Percentiles rank a stretch among this genome's conserved stretches.
Evolutionary conservation across 2,888 invertebrate species (phyloP).

Genomic region (Branchinecta sandiegonensis): DNA sequence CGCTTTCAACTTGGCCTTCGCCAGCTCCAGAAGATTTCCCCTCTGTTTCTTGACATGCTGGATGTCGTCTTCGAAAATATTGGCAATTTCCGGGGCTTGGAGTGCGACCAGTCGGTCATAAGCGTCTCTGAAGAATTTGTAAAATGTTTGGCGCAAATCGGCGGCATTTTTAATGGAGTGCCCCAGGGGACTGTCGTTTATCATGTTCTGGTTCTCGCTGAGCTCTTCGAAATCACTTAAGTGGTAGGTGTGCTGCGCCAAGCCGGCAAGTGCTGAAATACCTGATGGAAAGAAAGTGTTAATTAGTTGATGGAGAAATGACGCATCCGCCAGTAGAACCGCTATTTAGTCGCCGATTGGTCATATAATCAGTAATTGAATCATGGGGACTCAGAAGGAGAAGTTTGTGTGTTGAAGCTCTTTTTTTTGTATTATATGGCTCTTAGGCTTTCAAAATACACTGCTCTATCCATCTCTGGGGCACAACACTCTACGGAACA

Average conservation of each 20-base stretch:
- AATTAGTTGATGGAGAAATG: too few relatives aligned
- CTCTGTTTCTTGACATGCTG: neutral
- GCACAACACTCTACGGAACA: too few relatives aligned
- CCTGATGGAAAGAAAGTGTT: neutral
- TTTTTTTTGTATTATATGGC: too few relatives aligned
- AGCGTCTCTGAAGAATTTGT: conserved; percentile 4
- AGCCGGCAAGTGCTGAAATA: neutral
- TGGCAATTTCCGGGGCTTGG: conserved; percentile 8
- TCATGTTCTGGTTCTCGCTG: conserved; percentile 4
- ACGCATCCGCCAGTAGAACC: too few relatives aligned
- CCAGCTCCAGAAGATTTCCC: neutral
- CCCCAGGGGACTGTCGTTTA: neutral
- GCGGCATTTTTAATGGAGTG: neutral
- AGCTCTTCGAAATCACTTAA: conserved; percentile 12
- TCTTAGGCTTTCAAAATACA: too few relatives aligned
- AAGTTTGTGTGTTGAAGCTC: too few relatives aligned
- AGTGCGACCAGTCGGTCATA: conserved; percentile 10
- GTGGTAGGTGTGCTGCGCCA: conserved; percentile 4
- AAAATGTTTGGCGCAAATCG: neutral
- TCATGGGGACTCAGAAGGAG: too few relatives aligned
- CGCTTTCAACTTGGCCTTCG: neutral
- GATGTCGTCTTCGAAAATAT: conserved; percentile 12
- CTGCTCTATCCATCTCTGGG: too few relatives aligned
- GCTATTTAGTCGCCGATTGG: too few relatives aligned
- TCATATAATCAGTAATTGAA: too few relatives aligned